These are phyloP conservation scores for Corvus hawaiiensis DNA, from an alignment of 2,113 vertebrate species.

Conservation along the genomic window DNA sequence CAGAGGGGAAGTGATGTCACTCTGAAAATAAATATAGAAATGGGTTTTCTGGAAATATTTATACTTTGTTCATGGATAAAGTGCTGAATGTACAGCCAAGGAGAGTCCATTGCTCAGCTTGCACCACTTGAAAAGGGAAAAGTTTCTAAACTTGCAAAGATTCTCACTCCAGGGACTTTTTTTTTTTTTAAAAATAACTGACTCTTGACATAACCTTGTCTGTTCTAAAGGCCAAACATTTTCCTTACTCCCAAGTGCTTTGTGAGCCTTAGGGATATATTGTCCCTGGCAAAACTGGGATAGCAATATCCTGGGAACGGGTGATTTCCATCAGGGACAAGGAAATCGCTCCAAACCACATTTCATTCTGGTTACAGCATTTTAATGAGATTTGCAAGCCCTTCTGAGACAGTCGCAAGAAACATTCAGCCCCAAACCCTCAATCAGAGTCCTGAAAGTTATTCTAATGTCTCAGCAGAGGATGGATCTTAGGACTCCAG, in stretches of 20 bases:
- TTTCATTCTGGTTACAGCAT: conserved; percentile 47
- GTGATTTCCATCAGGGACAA: conserved; percentile 42
- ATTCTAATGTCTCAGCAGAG: not conserved
- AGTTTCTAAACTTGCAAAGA: conserved; percentile 23
- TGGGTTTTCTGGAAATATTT: conserved; percentile 57
- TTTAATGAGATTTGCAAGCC: conserved; percentile 41
- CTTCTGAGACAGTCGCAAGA: not conserved
- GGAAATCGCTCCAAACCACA: conserved; percentile 53
- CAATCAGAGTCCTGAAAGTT: not conserved
- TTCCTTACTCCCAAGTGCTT: conserved; percentile 32
- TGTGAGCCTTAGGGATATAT: conserved; percentile 46
- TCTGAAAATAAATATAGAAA: conserved; percentile 62
- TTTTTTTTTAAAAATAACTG: conserved; percentile 22
- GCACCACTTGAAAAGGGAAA: not conserved
- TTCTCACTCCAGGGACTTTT: not conserved
- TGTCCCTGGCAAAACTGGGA: conserved; percentile 48
- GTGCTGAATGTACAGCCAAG: conserved; percentile 38
- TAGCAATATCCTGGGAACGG: conserved; percentile 46
- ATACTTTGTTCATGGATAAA: conserved; percentile 15
- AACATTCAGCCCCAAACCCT: not conserved
- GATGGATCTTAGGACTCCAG: not conserved
- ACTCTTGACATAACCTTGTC: conserved; percentile 50
- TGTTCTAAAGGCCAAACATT: conserved; percentile 49
- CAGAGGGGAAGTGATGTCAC: conserved; percentile 47
- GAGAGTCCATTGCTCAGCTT: conserved; percentile 1